phyloP scores from a whole-genome alignment of 2,888 invertebrate species.

The Melinaea marsaeus region DNA sequence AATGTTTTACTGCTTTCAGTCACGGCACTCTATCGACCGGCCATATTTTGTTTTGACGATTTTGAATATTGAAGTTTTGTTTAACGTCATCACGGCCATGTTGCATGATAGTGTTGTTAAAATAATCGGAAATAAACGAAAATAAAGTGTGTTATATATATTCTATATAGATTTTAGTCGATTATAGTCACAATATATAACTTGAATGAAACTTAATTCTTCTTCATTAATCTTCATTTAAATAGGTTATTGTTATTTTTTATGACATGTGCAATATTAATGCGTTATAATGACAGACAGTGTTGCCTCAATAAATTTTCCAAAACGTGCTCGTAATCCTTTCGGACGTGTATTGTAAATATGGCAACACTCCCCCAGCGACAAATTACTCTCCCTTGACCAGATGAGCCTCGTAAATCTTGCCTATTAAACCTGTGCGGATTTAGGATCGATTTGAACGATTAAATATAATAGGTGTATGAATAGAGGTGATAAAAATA shows the following conservation, averaged over 20 bases:
- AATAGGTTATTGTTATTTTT: too few species aligned
- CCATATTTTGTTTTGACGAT: constrained; percentile 24
- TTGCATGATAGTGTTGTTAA: not conserved
- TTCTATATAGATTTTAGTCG: too few species aligned
- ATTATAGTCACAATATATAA: too few species aligned
- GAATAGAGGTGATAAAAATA: not conserved
- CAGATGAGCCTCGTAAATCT: constrained; percentile 69
- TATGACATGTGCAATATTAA: too few species aligned
- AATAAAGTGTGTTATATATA: too few species aligned
- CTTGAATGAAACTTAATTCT: too few species aligned
- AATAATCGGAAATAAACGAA: too few species aligned
- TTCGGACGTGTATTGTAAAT: constrained; percentile 22
- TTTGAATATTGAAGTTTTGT: constrained; percentile 21
- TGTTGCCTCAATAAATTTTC: constrained; percentile 14
- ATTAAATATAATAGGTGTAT: constrained; percentile 14
- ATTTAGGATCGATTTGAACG: constrained; percentile 30
- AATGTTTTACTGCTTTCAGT: constrained; percentile 66
- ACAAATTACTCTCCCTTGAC: constrained; percentile 63
- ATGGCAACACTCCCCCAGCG: constrained; percentile 40
- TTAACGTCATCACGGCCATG: not conserved
- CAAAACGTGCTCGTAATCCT: constrained; percentile 22
- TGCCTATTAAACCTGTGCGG: constrained; percentile 56
- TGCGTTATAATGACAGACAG: not conserved
- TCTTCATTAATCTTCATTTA: too few species aligned
- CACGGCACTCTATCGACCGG: constrained; percentile 72